Evolutionary conservation across 2,888 invertebrate genomes (phyloP).

Genomic region (Theodoxus fluviatilis): DNA sequence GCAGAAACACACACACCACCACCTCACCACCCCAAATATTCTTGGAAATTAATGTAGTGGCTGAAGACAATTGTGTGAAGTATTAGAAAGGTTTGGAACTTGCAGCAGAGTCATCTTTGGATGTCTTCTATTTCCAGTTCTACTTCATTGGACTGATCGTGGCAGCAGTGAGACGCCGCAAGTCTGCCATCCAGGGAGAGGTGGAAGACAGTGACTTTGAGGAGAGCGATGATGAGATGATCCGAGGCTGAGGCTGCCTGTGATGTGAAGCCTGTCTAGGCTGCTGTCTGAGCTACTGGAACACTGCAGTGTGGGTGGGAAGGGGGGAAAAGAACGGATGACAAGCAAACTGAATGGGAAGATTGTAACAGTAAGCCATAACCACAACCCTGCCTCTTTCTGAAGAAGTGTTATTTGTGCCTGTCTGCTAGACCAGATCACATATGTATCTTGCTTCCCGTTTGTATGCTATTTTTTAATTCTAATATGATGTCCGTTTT

Average conservation of each 20-base stretch:
- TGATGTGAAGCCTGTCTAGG: neutral
- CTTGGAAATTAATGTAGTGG: too few relatives aligned
- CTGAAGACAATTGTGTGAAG: too few relatives aligned
- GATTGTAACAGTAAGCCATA: neutral
- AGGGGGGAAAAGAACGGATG: neutral
- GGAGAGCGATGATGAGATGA: constrained; percentile 57
- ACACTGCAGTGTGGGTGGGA: neutral
- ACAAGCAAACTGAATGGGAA: neutral
- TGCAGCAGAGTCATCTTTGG: too few relatives aligned
- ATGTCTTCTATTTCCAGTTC: constrained; percentile 44
- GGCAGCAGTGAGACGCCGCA: constrained; percentile 49
- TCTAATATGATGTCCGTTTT: too few relatives aligned
- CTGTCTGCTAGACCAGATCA: too few relatives aligned
- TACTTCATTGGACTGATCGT: constrained; percentile 57
- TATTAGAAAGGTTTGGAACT: too few relatives aligned
- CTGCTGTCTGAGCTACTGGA: neutral
- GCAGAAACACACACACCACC: too few relatives aligned
- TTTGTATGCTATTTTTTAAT: too few relatives aligned
- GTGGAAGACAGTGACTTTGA: constrained; percentile 61
- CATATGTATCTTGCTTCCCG: too few relatives aligned
- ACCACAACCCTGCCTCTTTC: too few relatives aligned
- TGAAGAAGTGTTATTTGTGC: neutral
- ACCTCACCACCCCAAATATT: too few relatives aligned
- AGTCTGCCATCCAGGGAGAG: constrained; percentile 56
- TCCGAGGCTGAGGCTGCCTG: constrained; percentile 12